Conservation (phyloP, 2,113 vertebrate genomes). For the Rhynchopsitta pachyrhyncha region DNA sequence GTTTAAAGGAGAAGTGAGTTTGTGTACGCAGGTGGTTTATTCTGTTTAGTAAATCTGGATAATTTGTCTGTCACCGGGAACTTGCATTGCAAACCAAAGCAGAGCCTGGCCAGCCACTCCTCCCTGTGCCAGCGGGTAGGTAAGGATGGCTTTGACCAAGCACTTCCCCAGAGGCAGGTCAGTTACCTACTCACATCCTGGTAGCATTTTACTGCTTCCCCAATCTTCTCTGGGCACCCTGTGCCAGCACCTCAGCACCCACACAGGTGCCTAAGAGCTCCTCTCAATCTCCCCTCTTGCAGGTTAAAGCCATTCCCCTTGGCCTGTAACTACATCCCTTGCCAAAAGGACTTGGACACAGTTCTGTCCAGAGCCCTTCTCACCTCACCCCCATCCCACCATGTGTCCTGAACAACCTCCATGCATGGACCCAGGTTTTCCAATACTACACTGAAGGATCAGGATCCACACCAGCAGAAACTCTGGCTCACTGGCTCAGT, state of each 20-base stretch:
- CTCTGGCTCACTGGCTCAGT: not conserved
- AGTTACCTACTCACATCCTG: rapidly evolving
- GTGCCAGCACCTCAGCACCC: not conserved
- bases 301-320: not conserved
- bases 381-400: not conserved
- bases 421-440: rapidly evolving
- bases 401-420: not conserved
- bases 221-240: not conserved
- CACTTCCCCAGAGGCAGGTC: not conserved
- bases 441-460: rapidly evolving
- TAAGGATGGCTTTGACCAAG: rapidly evolving
- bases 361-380: not conserved
- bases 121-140: not conserved
- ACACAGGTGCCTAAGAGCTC: not conserved
- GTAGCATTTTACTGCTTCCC: not conserved
- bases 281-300: not conserved
- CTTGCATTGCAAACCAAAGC: not conserved
- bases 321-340: not conserved
- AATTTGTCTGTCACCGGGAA: not conserved
- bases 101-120: rapidly evolving
- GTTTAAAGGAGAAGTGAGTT: not conserved
- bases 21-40: not conserved
- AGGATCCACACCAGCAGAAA: not conserved
- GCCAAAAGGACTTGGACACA: not conserved
- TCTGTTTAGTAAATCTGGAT: not conserved